phyloP scores from a whole-genome alignment of 2,113 vertebrate genomes.

The Pardalotus punctatus region DNA sequence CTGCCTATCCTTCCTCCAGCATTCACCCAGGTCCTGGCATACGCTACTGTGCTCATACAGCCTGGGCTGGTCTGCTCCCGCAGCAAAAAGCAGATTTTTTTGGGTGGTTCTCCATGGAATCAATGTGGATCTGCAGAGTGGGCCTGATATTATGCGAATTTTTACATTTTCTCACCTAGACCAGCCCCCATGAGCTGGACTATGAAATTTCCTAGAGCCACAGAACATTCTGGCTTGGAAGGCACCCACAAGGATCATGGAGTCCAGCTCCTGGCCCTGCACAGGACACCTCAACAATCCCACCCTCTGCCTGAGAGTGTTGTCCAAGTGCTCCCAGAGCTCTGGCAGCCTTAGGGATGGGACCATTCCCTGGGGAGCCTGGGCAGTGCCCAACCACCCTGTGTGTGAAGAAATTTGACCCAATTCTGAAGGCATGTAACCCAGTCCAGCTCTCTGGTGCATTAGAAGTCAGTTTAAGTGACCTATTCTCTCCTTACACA shows the following conservation, averaged over 20 bases:
- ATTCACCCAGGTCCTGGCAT: too few species aligned
- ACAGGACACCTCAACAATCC: neutral
- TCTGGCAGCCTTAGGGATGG: neutral
- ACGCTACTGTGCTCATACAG: neutral
- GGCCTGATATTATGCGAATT: neutral
- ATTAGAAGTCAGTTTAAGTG: neutral
- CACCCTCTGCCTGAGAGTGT: neutral
- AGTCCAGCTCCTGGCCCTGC: neutral
- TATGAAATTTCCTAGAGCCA: neutral
- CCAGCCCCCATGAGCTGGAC: neutral
- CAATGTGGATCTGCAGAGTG: too few species aligned
- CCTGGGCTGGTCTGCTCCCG: neutral
- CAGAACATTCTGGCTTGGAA: neutral
- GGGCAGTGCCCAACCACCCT: neutral
- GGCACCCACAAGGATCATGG: rapidly evolving
- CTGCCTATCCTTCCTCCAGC: neutral
- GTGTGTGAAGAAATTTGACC: neutral
- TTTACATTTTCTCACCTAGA: neutral
- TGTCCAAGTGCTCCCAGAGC: neutral
- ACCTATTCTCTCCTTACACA: neutral
- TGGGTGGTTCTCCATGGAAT: neutral
- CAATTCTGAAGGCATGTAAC: neutral
- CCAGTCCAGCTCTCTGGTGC: neutral
- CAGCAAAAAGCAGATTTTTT: neutral
- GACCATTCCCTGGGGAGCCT: neutral